Conservation (phyloP, 1,140 invertebrate genomes). For the Coenobita brevimanus region DNA sequence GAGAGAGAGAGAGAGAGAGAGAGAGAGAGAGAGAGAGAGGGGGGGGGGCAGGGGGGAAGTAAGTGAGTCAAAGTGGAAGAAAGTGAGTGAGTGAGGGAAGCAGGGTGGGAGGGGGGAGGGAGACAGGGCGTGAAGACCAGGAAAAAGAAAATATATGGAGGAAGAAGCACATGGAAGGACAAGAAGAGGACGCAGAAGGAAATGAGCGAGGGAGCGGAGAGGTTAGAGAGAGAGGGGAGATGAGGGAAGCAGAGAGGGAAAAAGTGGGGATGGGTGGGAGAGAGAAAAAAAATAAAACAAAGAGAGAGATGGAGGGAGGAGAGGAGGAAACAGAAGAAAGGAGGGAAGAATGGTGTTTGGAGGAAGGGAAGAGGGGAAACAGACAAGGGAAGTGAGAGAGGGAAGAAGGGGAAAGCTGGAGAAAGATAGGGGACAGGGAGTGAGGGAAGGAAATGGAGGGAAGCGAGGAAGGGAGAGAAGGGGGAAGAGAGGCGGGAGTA, state of each 20-base stretch:
- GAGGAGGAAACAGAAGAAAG: not conserved
- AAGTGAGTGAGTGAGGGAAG: no score
- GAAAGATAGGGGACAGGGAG: not conserved
- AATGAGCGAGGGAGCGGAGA: not conserved
- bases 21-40: no score
- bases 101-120: not conserved
- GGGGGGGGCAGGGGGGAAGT: no score
- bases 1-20: not conserved
- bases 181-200: not conserved
- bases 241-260: no score
- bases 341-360: not conserved
- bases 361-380: not conserved
- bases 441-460: not conserved
- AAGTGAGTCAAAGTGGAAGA: no score
- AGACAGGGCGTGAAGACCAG: not conserved
- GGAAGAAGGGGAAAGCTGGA: not conserved
- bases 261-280: no score
- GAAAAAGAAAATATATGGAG: slow-evolving; percentile 3
- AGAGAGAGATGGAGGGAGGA: not conserved
- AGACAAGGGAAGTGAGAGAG: not conserved
- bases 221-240: not conserved
- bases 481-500: not conserved
- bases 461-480: not conserved
- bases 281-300: no score
- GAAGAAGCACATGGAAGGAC: not conserved